Conservation (phyloP, 37 sponge, comb jelly and placozoan genomes). For the Theonella swinhoei region DNA sequence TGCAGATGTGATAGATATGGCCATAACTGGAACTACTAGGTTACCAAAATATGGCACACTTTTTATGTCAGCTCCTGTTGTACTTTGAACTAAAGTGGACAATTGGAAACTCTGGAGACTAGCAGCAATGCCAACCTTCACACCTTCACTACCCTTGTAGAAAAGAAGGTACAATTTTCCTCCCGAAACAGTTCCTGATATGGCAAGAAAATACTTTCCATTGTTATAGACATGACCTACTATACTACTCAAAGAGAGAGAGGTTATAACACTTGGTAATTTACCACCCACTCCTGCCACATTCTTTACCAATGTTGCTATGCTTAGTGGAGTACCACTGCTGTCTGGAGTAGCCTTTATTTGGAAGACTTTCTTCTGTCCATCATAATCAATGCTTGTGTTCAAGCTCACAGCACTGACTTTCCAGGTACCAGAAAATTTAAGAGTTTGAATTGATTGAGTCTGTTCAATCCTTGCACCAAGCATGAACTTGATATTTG, state of each 20-base stretch:
- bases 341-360: not conserved
- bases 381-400: not conserved
- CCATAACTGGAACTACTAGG: not conserved
- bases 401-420: not conserved
- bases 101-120: not conserved
- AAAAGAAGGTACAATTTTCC: not conserved
- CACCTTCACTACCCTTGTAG: not conserved
- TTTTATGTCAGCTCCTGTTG: not conserved
- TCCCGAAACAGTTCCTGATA: not conserved
- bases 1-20: not conserved
- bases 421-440: not conserved
- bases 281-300: not conserved
- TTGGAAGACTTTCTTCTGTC: not conserved
- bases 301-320: not conserved
- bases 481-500: not conserved
- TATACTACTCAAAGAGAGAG: not conserved
- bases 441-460: not conserved
- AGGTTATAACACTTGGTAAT: not conserved
- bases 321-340: not conserved
- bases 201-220: not conserved
- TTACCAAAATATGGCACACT: not conserved
- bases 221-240: not conserved
- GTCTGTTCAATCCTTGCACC: not conserved
- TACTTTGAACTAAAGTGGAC: not conserved
- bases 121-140: not conserved